Conservation (phyloP, 2,888 invertebrate genomes). For the Cotesia congregata region DNA sequence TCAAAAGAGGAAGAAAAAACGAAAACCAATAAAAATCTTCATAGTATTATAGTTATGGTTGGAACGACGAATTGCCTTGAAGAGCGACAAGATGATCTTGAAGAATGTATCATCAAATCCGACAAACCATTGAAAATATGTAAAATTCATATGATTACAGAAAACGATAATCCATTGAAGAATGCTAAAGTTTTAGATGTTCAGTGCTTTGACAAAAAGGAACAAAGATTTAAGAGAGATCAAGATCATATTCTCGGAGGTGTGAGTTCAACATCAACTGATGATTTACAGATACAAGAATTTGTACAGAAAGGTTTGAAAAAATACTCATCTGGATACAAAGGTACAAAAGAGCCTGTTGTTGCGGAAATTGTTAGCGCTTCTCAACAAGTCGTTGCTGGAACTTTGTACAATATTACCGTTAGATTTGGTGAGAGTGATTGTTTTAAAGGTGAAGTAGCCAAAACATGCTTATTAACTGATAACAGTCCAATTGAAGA, state of each 20-base stretch:
- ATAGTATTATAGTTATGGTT: constrained; percentile 68
- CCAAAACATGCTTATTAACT: constrained; percentile 57
- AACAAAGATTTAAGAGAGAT: constrained; percentile 41
- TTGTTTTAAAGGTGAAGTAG: constrained; percentile 68
- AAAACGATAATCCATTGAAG: constrained; percentile 58
- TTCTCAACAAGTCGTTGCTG: constrained; percentile 73
- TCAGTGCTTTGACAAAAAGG: constrained; percentile 69
- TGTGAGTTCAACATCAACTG: constrained; percentile 20
- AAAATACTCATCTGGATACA: constrained; percentile 53
- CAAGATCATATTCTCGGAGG: constrained; percentile 46
- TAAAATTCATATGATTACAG: constrained; percentile 71
- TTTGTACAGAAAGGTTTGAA: constrained; percentile 50
- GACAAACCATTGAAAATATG: constrained; percentile 71
- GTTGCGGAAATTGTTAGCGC: constrained; percentile 71
- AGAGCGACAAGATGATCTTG: constrained; percentile 49
- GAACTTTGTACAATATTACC: constrained; percentile 74
- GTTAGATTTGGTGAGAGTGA: constrained; percentile 74
- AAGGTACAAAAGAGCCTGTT: constrained; percentile 54
- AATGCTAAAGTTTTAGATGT: constrained; percentile 71
- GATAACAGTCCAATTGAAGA: constrained; percentile 56
- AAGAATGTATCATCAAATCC: constrained; percentile 51
- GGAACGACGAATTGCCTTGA: constrained; percentile 69
- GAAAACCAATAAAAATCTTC: constrained; percentile 65
- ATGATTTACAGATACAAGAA: constrained; percentile 52
- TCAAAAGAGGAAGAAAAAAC: constrained; percentile 64